These are phyloP conservation scores for Cassiopea andromeda DNA, from an alignment of 30 jellyfish, hydroid and myxozoan species.

Conservation along the genomic window DNA sequence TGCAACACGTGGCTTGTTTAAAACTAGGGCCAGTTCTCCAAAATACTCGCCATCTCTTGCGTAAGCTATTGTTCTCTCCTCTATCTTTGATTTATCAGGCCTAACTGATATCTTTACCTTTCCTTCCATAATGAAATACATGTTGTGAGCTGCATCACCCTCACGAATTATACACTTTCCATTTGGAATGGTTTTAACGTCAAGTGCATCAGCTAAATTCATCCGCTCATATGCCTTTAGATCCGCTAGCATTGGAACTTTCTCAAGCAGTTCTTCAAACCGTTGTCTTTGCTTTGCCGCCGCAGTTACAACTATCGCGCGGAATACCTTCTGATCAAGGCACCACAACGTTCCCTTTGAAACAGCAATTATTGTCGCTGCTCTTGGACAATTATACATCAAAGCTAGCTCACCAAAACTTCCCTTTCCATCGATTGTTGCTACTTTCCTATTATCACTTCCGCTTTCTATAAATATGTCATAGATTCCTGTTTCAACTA, in stretches of 20 bases:
- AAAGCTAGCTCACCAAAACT: constrained; percentile 97
- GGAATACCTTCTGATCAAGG: constrained; percentile 92
- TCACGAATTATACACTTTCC: constrained; percentile 82
- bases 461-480: constrained; percentile 77
- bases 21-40: constrained; percentile 94
- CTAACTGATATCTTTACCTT: constrained; percentile 80
- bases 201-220: constrained; percentile 96
- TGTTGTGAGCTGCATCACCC: constrained; percentile 85
- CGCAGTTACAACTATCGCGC: constrained; percentile 88
- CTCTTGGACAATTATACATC: constrained; percentile 96
- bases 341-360: constrained; percentile 95
- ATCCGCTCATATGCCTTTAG: constrained; percentile 88
- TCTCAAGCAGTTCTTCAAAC: constrained; percentile 85
- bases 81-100: constrained; percentile 54
- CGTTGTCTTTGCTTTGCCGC: constrained; percentile 86
- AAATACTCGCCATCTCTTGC: constrained; percentile 87
- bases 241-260: constrained; percentile 89
- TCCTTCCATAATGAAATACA: constrained; percentile 96
- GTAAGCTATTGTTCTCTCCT: constrained; percentile 79
- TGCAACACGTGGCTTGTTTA: constrained; percentile 96
- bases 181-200: constrained; percentile 49
- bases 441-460: constrained; percentile 73
- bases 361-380: constrained; percentile 94
- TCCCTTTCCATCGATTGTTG: constrained; percentile 90
- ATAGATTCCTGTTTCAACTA: constrained; percentile 83